Evolutionary conservation across 2,797 vertebrate genomes (phyloP).

Genomic region (Dromococcyx pavoninus): DNA sequence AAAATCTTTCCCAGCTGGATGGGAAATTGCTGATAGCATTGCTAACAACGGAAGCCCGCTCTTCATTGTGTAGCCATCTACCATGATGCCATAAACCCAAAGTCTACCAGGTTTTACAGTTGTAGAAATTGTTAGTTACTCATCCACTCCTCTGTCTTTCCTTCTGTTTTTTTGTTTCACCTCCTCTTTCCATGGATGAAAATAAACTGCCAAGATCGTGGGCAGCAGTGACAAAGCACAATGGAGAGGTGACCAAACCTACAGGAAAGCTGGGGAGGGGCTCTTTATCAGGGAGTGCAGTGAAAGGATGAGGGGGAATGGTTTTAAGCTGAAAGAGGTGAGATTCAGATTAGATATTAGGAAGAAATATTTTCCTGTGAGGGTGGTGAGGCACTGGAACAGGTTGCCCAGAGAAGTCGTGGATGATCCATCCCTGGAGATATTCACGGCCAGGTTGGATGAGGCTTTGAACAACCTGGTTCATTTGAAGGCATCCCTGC

Average conservation of each 20-base stretch:
- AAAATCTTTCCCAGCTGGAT: constrained; percentile 62
- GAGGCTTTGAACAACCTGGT: too few species aligned
- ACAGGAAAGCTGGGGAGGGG: too few species aligned
- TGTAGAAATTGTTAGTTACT: constrained; percentile 6
- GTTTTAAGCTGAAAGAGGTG: too few species aligned
- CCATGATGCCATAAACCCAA: constrained; percentile 6
- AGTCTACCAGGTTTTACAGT: neutral
- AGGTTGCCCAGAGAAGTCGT: too few species aligned
- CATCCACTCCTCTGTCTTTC: constrained; percentile 16
- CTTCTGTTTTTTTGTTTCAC: neutral
- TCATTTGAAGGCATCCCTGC: too few species aligned
- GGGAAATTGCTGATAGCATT: constrained; percentile 54
- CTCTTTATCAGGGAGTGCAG: too few species aligned
- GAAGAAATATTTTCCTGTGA: too few species aligned
- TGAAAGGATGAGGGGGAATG: too few species aligned
- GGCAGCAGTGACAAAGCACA: neutral
- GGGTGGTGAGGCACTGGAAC: too few species aligned
- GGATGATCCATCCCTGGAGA: too few species aligned
- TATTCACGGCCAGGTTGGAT: too few species aligned
- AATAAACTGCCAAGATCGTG: neutral
- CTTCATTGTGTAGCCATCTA: constrained; percentile 28
- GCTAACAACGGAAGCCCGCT: constrained; percentile 1
- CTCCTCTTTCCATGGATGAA: constrained; percentile 10
- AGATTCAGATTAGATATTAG: too few species aligned
- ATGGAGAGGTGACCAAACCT: neutral